Conservation (phyloP, 1,140 invertebrate genomes). For the Lepeophtheirus salmonis region DNA sequence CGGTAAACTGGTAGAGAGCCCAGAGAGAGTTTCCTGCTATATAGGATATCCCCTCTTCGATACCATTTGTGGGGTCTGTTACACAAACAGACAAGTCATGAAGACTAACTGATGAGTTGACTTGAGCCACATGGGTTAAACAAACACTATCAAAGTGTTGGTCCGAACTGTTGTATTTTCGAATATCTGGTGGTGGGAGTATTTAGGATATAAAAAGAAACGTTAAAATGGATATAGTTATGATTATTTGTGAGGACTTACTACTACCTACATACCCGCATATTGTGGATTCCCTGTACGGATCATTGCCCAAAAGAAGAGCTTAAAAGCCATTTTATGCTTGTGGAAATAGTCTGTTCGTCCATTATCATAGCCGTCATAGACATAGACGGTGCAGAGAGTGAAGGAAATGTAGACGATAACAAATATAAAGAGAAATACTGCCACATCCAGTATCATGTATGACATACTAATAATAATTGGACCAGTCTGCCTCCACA, state of each 20-base stretch:
- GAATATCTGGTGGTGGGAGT: too few relatives aligned
- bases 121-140: not conserved
- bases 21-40: conserved; percentile 12
- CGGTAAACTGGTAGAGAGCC: conserved; percentile 16
- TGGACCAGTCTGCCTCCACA: conserved; percentile 17
- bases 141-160: not conserved
- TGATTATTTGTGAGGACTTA: too few relatives aligned
- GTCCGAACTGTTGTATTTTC: not conserved
- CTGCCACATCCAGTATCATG: conserved; percentile 14
- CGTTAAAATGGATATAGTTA: not conserved
- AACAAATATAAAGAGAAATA: conserved; percentile 17
- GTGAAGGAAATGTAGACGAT: conserved; percentile 17
- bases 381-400: conserved; percentile 11
- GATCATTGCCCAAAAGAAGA: conserved; percentile 18
- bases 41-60: conserved; percentile 13
- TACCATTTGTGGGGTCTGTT: not conserved
- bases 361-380: conserved; percentile 2
- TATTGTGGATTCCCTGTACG: conserved; percentile 13
- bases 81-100: not conserved
- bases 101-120: not conserved
- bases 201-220: too few relatives aligned
- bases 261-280: conserved; percentile 4
- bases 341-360: conserved; percentile 11
- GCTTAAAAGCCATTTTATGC: conserved; percentile 17
- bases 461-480: conserved; percentile 17